These are phyloP conservation scores for Xiphias gladius DNA, from an alignment of 2,113 vertebrate genomes.

Conservation along the genomic window DNA sequence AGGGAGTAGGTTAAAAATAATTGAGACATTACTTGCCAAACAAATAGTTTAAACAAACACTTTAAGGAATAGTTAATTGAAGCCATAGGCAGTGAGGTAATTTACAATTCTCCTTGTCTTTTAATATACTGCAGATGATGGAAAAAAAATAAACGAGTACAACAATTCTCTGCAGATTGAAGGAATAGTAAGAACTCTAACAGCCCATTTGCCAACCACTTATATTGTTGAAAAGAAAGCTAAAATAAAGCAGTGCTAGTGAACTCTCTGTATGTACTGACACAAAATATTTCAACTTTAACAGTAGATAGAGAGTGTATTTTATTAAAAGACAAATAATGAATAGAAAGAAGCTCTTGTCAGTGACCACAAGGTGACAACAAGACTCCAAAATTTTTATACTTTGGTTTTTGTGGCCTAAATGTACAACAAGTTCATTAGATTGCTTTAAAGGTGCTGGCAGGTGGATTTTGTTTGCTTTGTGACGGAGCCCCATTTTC, in stretches of 20 bases:
- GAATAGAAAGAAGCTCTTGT: no score
- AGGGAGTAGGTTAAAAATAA: not conserved
- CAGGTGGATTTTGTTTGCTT: not conserved
- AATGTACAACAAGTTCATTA: not conserved
- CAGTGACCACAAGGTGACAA: not conserved
- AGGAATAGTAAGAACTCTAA: not conserved
- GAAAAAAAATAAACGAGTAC: not conserved
- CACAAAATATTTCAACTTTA: no score
- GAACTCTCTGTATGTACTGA: not conserved
- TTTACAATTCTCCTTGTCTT: slow-evolving; percentile 3
- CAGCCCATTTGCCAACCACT: not conserved
- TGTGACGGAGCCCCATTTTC: not conserved
- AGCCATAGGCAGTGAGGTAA: not conserved
- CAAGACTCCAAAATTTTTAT: not conserved
- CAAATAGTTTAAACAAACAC: not conserved
- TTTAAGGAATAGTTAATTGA: slow-evolving; percentile 9
- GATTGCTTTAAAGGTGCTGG: not conserved
- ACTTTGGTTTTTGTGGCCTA: not conserved
- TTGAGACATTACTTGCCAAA: not conserved
- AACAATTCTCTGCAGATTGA: not conserved
- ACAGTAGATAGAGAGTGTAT: no score
- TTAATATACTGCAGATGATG: slow-evolving; percentile 5
- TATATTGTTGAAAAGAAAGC: not conserved
- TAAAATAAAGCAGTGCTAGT: not conserved
- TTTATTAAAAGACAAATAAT: not conserved